phyloP scores from a whole-genome alignment of 2,888 invertebrate species.

The Aleiodes leptofemur region DNA sequence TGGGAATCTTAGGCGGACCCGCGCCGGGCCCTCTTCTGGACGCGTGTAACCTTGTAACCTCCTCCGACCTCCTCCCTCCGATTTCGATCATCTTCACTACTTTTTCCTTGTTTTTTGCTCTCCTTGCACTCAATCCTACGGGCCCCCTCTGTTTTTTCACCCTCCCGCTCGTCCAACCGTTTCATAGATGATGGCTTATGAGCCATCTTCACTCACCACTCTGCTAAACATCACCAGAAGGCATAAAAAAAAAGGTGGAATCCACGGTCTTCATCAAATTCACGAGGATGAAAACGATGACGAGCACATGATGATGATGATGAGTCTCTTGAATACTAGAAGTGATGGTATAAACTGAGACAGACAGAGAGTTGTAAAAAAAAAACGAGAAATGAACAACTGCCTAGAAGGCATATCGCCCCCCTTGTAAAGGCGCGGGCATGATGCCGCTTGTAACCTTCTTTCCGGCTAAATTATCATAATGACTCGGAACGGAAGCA shows the following conservation, averaged over 20 bases:
- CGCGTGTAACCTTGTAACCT: constrained; percentile 72
- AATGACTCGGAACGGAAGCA: constrained; percentile 74
- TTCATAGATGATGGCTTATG: not conserved
- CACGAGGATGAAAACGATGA: constrained; percentile 25
- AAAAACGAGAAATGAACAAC: not conserved
- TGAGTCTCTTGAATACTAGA: not conserved
- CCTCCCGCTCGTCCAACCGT: constrained; percentile 25
- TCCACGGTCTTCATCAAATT: constrained; percentile 29
- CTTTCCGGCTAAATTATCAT: constrained; percentile 73
- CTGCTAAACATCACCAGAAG: constrained; percentile 27
- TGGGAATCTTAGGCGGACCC: constrained; percentile 74
- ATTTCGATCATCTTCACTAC: constrained; percentile 49
- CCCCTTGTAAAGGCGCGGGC: constrained; percentile 41
- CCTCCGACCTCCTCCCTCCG: constrained; percentile 65
- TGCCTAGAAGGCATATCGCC: constrained; percentile 31
- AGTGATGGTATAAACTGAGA: not conserved
- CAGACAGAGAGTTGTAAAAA: not conserved
- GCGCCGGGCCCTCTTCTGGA: constrained; percentile 68
- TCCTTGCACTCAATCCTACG: constrained; percentile 45
- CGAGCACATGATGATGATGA: constrained; percentile 38
- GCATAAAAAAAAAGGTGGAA: not conserved
- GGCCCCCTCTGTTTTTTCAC: constrained; percentile 41
- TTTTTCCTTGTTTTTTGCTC: constrained; percentile 48
- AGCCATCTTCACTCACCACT: constrained; percentile 33
- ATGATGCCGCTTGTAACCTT: constrained; percentile 66